Percentiles rank a stretch among this genome's conserved stretches.
These are phyloP conservation scores for Mamestra configurata DNA, from an alignment of 1,140 invertebrate genomes.

Conservation along the genomic window DNA sequence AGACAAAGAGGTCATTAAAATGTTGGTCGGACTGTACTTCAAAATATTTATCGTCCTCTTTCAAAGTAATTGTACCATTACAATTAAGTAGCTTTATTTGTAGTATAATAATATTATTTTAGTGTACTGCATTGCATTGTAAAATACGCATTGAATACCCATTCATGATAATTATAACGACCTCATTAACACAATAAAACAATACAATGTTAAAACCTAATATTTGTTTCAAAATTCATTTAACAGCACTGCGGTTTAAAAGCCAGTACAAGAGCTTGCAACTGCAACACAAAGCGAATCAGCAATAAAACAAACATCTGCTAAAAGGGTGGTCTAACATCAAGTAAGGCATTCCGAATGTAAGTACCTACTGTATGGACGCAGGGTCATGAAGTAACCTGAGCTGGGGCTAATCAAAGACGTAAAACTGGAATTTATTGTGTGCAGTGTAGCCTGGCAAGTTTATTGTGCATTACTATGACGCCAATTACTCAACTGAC, in stretches of 20 bases:
- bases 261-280: not conserved
- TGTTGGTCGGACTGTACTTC: not conserved
- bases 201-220: slow-evolving; percentile 8
- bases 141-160: slow-evolving; percentile 4
- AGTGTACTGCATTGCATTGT: slow-evolving; percentile 4
- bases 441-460: slow-evolving; percentile 81
- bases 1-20: slow-evolving; percentile 29
- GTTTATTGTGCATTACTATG: slow-evolving; percentile 83
- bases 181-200: slow-evolving; percentile 29
- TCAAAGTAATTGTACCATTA: slow-evolving; percentile 19
- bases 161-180: slow-evolving; percentile 30
- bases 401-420: slow-evolving; percentile 84
- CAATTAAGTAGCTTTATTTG: slow-evolving; percentile 21
- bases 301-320: slow-evolving; percentile 41
- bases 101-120: slow-evolving; percentile 21
- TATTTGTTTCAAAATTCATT: not conserved
- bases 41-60: slow-evolving; percentile 33
- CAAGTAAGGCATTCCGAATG: not conserved
- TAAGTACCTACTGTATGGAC: slow-evolving; percentile 68
- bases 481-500: slow-evolving; percentile 86
- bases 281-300: not conserved
- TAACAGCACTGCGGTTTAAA: not conserved
- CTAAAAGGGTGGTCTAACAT: slow-evolving; percentile 44
- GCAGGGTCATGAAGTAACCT: slow-evolving; percentile 76
- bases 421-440: slow-evolving; percentile 84